phyloP scores from a whole-genome alignment of 1,140 invertebrate species.

The Helicoverpa zea region DNA sequence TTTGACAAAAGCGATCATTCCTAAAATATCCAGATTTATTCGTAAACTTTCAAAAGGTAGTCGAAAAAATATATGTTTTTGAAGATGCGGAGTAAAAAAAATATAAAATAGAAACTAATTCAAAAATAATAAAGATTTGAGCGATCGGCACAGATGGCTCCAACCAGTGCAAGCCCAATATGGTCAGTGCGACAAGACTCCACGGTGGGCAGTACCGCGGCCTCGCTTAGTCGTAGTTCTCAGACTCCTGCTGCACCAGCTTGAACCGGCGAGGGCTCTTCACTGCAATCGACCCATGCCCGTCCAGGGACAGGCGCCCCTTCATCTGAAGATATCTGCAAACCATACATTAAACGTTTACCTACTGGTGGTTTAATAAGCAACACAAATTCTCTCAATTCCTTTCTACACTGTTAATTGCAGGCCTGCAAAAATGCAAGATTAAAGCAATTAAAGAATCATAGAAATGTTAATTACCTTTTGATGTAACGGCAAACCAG shows the following conservation, averaged over 20 bases:
- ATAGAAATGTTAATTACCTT: slow-evolving; percentile 77
- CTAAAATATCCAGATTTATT: slow-evolving; percentile 9
- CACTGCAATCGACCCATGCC: slow-evolving; percentile 92
- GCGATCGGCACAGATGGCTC: slow-evolving; percentile 40
- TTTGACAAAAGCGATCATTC: background rate
- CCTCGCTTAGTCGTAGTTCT: slow-evolving; percentile 93
- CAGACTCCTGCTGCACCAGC: slow-evolving; percentile 95
- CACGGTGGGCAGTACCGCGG: background rate
- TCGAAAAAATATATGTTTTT: slow-evolving; percentile 31
- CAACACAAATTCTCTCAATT: background rate
- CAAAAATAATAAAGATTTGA: slow-evolving; percentile 29
- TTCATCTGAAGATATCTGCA: slow-evolving; percentile 90
- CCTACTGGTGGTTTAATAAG: background rate
- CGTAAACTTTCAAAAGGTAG: slow-evolving; percentile 37
- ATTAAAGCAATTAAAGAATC: too few species aligned
- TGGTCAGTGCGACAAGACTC: slow-evolving; percentile 2
- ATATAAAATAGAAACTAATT: slow-evolving; percentile 28
- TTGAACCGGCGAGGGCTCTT: slow-evolving; percentile 95
- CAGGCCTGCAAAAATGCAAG: too few species aligned
- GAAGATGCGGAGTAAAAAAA: slow-evolving; percentile 14
- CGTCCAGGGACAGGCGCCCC: slow-evolving; percentile 90
- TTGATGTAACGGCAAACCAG: slow-evolving; percentile 96
- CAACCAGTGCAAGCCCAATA: slow-evolving; percentile 19
- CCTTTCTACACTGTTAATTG: background rate
- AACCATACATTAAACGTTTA: slow-evolving; percentile 14